These are phyloP conservation scores for Remorina albescens DNA, from an alignment of 2,797 vertebrate genomes.

Conservation along the genomic window DNA sequence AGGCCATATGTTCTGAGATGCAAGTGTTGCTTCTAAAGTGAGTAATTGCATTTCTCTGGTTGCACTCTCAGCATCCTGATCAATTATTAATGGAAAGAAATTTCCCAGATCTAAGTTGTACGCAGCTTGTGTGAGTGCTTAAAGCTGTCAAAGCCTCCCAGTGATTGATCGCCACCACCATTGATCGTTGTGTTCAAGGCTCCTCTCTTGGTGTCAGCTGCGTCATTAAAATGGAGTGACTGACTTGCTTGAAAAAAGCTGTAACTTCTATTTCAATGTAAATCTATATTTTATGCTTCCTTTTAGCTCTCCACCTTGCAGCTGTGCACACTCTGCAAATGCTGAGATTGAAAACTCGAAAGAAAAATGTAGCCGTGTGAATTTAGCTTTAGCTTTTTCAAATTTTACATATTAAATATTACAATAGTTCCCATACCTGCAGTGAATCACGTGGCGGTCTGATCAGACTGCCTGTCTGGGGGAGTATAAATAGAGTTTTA, in stretches of 20 bases:
- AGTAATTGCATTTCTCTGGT: conserved; percentile 11
- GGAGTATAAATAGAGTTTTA: conserved; percentile 57
- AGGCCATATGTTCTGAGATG: conserved; percentile 3
- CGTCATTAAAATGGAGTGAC: conserved; percentile 34
- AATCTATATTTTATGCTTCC: conserved; percentile 33
- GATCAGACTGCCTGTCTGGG: conserved; percentile 29
- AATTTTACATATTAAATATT: background rate
- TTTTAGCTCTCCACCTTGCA: conserved; percentile 9
- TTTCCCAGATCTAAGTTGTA: conserved; percentile 25
- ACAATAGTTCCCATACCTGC: background rate
- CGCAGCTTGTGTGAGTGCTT: conserved; percentile 8
- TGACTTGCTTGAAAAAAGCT: conserved; percentile 7
- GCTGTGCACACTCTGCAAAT: background rate
- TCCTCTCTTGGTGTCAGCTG: conserved; percentile 9
- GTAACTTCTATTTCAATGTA: conserved; percentile 15
- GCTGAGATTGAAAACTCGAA: background rate
- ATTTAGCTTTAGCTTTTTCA: background rate
- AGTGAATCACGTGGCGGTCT: conserved; percentile 12
- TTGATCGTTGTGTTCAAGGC: conserved; percentile 10
- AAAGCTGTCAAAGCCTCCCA: conserved; percentile 35
- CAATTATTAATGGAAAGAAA: conserved; percentile 55
- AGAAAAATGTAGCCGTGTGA: background rate
- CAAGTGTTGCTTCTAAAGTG: conserved; percentile 17
- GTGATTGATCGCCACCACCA: conserved; percentile 53
- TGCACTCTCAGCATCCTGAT: conserved; percentile 33